These are phyloP conservation scores for Hemicordylus capensis DNA, from an alignment of 2,113 vertebrate species.

Conservation along the genomic window DNA sequence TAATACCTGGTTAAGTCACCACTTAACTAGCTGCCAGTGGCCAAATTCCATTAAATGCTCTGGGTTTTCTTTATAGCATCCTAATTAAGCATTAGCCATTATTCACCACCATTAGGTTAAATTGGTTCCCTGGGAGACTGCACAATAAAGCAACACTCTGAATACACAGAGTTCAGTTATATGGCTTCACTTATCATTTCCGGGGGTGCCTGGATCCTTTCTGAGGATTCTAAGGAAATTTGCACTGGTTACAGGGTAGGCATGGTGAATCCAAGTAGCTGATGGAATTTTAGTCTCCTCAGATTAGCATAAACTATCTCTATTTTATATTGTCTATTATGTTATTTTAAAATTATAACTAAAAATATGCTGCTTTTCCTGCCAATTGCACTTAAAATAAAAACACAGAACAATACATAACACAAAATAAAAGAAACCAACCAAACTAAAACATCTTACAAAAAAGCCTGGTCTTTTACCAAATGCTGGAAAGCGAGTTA, in stretches of 20 bases:
- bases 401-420: no score
- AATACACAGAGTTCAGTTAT: constrained; percentile 11
- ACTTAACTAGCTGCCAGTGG: not conserved
- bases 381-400: no score
- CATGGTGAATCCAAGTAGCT: not conserved
- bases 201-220: not conserved
- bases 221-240: not conserved
- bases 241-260: not conserved
- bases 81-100: not conserved
- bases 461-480: no score
- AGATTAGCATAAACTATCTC: no score
- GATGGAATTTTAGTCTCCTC: not conserved
- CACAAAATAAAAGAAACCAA: no score
- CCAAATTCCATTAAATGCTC: not conserved
- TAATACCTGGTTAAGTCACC: not conserved
- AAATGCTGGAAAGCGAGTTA: no score
- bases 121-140: not conserved
- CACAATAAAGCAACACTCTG: not conserved
- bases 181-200: not conserved
- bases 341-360: no score
- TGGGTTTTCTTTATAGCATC: not conserved
- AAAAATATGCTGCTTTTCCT: no score
- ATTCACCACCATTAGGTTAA: not conserved
- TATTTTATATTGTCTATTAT: no score
- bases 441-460: no score